These are phyloP conservation scores for Dryoscopus gambensis DNA, from an alignment of 2,113 vertebrate genomes.

Conservation along the genomic window DNA sequence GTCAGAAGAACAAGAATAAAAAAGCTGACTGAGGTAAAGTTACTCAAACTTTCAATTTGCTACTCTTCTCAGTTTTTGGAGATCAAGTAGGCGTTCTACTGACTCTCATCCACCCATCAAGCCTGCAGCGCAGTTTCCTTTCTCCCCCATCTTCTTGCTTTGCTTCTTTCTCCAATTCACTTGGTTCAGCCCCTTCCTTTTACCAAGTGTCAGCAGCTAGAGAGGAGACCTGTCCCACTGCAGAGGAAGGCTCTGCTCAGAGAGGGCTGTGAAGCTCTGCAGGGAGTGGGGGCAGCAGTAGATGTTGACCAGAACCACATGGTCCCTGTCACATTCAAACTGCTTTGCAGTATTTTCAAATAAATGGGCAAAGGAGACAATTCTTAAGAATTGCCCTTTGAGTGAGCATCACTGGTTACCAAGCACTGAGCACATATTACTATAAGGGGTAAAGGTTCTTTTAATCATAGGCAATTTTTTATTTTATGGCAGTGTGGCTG, in stretches of 20 bases:
- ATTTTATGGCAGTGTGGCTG: background rate
- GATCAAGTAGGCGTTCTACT: background rate
- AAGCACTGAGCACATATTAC: background rate
- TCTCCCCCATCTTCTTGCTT: background rate
- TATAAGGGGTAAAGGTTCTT: background rate
- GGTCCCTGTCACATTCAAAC: background rate
- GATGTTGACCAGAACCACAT: background rate
- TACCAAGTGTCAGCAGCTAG: background rate
- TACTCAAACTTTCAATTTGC: background rate
- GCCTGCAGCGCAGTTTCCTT: background rate
- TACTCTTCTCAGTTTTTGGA: background rate
- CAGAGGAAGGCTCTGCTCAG: background rate
- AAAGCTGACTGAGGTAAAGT: background rate
- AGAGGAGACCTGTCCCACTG: background rate
- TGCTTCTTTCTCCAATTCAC: background rate
- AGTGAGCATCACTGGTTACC: background rate
- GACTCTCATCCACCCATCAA: background rate
- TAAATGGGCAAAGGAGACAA: background rate
- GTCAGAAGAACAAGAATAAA: background rate
- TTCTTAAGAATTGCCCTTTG: background rate
- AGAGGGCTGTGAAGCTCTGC: rapidly evolving
- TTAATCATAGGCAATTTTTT: background rate
- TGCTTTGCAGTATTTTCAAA: background rate
- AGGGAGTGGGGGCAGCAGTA: rapidly evolving
- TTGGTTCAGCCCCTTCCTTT: background rate